Base-by-base conservation (phyloP, 2,113 vertebrate genomes). In the Eclectus roratus region DNA sequence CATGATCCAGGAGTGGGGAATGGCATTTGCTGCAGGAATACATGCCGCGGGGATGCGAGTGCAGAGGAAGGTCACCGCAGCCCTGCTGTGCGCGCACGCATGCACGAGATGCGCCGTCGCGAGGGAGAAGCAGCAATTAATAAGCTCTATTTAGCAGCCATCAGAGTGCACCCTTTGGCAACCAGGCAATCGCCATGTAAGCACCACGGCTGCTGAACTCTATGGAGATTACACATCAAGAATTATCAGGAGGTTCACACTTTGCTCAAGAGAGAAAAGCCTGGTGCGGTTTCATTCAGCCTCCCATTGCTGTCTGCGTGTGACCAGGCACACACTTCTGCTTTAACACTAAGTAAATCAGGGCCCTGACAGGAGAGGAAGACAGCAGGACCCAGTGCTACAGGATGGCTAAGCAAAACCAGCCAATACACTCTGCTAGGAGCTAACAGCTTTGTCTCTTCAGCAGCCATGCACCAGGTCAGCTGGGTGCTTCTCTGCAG, bases 81-180 rank as follows among this genome's bases (percentile, higher is more conserved):
- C 73, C 65, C 55, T 6, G 33, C 63, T 6, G 73, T 3, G 39
- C 27, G 1, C 18, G 19, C 79, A 17, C 5, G 8, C 11, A 35
- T 27, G 13, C 44, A 2, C 10, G 1, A 70, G 72, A 46, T 58
- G 8, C 7, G 1, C 73, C 24, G 10, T 63, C 64, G 6, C 71
- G 4, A 2, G 46, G 58, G 81, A 72, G 17, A 77, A 89, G 64
- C 71, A 55, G 71, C 46, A 80, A 91, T 91, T 90, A 91, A 95
- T 85, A 35, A 96, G 68, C 90, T 95, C 94, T 74, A 14, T 35
- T 88, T 94, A 94, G 90, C 94, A 97, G 85, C 84, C 21, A 35
- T 53, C 29, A 4, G 78, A 50, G 47, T 1, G 1, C 28, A 27
- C 72, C 90, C 92, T 52, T 73, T 61, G 90, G 93, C 68, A 78